These are phyloP conservation scores for Tryphoninae sp. DNA, from an alignment of 2,888 invertebrate species.

Conservation along the genomic window DNA sequence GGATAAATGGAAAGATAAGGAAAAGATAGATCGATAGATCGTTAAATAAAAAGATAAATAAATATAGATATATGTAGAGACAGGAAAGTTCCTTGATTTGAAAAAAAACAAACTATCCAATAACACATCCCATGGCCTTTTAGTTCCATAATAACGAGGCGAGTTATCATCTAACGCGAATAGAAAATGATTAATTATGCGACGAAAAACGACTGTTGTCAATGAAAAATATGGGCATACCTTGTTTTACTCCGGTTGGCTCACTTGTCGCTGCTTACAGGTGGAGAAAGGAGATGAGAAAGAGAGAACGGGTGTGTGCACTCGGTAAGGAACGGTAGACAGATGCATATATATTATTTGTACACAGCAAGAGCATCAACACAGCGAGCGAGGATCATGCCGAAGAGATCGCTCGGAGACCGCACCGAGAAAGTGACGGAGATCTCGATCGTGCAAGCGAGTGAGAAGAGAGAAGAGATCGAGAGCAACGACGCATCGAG, in stretches of 20 bases:
- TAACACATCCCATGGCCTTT: neutral
- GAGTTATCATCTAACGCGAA: neutral
- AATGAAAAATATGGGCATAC: conserved; percentile 34
- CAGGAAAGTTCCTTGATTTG: too few relatives aligned
- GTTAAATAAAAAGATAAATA: too few relatives aligned
- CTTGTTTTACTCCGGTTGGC: conserved; percentile 45
- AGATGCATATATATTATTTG: conserved; percentile 10
- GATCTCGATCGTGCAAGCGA: conserved; percentile 58
- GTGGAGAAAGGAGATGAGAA: conserved; percentile 64
- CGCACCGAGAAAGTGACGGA: conserved; percentile 63
- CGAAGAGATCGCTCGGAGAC: conserved; percentile 38
- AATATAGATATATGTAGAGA: too few relatives aligned
- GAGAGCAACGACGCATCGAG: conserved; percentile 48
- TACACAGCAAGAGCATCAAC: conserved; percentile 19
- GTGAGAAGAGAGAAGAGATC: conserved; percentile 58
- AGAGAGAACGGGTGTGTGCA: conserved; percentile 40
- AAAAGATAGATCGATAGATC: too few relatives aligned
- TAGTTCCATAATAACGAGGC: neutral
- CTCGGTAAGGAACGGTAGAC: neutral
- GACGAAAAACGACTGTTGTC: conserved; percentile 15
- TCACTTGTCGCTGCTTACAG: conserved; percentile 52
- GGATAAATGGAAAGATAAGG: too few relatives aligned
- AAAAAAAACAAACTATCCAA: neutral
- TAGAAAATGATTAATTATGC: conserved; percentile 5
- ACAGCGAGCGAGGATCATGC: conserved; percentile 26